Conservation (phyloP, 2,888 invertebrate species). For the Drosophila mettleri region DNA sequence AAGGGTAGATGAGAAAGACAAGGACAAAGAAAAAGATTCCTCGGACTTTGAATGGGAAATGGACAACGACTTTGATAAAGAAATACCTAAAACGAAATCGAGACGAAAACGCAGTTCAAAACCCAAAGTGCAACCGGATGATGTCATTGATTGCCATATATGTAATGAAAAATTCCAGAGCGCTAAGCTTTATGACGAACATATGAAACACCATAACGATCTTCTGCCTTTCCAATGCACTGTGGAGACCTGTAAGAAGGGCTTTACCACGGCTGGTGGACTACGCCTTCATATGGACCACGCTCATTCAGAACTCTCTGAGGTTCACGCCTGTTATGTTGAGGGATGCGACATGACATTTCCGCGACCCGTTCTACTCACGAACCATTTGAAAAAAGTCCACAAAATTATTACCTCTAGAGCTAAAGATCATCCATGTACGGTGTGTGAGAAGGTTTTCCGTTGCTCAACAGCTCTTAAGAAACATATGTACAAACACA, state of each 20-base stretch:
- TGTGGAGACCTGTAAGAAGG: slow-evolving; percentile 76
- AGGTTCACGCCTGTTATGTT: slow-evolving; percentile 71
- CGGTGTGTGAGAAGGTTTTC: slow-evolving; percentile 82
- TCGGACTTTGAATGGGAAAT: slow-evolving; percentile 51
- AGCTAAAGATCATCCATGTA: slow-evolving; percentile 73
- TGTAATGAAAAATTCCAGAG: slow-evolving; percentile 80
- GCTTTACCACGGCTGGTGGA: slow-evolving; percentile 79
- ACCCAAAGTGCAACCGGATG: slow-evolving; percentile 56
- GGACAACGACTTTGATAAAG: slow-evolving; percentile 28
- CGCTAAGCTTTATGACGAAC: slow-evolving; percentile 73
- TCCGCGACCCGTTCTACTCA: slow-evolving; percentile 75
- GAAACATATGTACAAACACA: slow-evolving; percentile 83
- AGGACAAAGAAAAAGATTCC: slow-evolving; percentile 20
- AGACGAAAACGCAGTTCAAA: slow-evolving; percentile 58
- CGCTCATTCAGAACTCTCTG: slow-evolving; percentile 79
- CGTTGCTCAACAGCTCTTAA: slow-evolving; percentile 82
- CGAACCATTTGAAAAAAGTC: slow-evolving; percentile 75
- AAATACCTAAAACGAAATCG: slow-evolving; percentile 24
- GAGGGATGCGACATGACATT: slow-evolving; percentile 79
- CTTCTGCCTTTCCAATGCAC: slow-evolving; percentile 80
- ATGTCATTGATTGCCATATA: slow-evolving; percentile 78
- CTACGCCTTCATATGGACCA: slow-evolving; percentile 78
- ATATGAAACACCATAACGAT: slow-evolving; percentile 83
- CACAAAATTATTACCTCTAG: slow-evolving; percentile 73
- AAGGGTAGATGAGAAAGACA: slow-evolving; percentile 25